Evolutionary conservation across 2,888 invertebrate genomes (phyloP).

Genomic region (Drosophila sordidapex): DNA sequence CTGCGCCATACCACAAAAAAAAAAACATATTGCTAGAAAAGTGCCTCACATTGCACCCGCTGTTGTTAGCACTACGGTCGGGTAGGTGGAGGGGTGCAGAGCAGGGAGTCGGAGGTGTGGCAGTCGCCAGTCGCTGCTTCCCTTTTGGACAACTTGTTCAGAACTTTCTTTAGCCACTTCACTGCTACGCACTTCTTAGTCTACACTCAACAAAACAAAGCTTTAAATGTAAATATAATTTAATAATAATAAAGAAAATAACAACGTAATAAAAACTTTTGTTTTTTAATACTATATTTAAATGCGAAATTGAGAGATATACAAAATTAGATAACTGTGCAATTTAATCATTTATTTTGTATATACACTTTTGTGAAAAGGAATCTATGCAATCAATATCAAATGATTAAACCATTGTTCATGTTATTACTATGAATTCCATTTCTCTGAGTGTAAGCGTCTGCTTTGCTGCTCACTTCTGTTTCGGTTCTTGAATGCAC

Average conservation of each 20-base stretch:
- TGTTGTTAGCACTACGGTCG: conserved; percentile 3
- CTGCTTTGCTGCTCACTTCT: conserved; percentile 37
- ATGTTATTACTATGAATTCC: background rate
- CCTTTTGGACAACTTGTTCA: conserved; percentile 46
- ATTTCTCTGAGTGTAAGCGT: background rate
- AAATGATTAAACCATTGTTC: background rate
- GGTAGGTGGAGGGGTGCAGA: background rate
- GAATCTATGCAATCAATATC: background rate
- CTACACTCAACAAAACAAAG: conserved; percentile 25
- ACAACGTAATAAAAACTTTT: background rate
- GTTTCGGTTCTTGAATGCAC: conserved; percentile 55
- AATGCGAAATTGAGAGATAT: background rate
- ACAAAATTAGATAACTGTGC: background rate
- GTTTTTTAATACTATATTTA: background rate
- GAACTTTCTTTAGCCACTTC: conserved; percentile 67
- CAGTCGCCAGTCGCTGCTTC: conserved; percentile 39
- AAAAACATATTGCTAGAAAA: conserved; percentile 51
- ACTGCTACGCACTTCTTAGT: conserved; percentile 43
- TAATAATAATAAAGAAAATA: background rate
- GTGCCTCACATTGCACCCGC: conserved; percentile 58
- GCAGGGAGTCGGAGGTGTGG: background rate
- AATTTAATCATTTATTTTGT: background rate
- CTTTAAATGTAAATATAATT: background rate
- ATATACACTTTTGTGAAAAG: background rate
- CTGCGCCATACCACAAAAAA: conserved; percentile 26